Evolutionary conservation across 2,797 vertebrate genomes (phyloP).

Genomic region (Rhinophrynus dorsalis): DNA sequence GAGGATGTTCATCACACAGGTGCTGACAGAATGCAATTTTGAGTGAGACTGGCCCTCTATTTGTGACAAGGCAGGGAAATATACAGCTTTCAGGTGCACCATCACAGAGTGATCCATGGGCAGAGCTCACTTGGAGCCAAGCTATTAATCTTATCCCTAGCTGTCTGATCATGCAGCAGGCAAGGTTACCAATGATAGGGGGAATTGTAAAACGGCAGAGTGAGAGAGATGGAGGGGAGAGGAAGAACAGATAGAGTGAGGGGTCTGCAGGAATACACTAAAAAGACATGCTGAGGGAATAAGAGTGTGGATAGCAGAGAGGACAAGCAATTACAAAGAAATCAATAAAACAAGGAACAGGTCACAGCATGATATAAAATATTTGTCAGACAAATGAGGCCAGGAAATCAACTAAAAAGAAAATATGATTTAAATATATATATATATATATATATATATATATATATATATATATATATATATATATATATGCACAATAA

Average conservation of each 20-base stretch:
- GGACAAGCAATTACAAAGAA: too few species aligned
- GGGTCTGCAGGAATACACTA: neutral
- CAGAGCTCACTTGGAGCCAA: constrained; percentile 61
- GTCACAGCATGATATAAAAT: too few species aligned
- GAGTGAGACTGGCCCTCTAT: constrained; percentile 4
- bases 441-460: too few species aligned
- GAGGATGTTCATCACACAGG: neutral
- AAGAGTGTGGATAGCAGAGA: neutral
- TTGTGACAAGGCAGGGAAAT: constrained; percentile 56
- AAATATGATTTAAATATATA: too few species aligned
- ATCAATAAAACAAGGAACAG: too few species aligned
- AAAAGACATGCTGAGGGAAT: too few species aligned
- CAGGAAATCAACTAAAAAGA: too few species aligned
- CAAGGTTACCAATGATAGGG: constrained; percentile 68
- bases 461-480: too few species aligned
- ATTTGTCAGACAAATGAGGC: too few species aligned
- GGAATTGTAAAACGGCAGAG: neutral
- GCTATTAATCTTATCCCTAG: constrained; percentile 70
- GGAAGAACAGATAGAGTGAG: neutral
- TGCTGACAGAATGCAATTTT: constrained; percentile 1
- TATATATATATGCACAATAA: too few species aligned
- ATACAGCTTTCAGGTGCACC: constrained; percentile 57
- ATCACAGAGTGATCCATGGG: constrained; percentile 67
- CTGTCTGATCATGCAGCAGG: constrained; percentile 63
- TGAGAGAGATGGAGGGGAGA: neutral